Evolutionary conservation across 2,797 vertebrate species (phyloP), one percentile per base, ranked within the genome.

Genomic region (Menidia menidia): DNA sequence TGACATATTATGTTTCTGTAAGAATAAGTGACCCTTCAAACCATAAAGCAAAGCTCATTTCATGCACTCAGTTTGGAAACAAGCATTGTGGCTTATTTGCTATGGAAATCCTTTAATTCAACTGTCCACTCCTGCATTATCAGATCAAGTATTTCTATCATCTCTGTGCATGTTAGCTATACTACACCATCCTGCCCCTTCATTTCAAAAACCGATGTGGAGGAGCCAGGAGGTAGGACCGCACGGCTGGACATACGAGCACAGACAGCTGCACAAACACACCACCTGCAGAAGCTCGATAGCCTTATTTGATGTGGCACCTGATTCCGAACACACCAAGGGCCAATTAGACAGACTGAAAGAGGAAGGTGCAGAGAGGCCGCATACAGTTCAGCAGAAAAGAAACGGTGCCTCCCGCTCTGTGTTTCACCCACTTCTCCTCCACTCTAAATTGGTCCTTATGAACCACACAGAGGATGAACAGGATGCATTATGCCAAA

Each of bases 271-370:
- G 41, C 48, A 67, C 63, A 64, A 68, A 56, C 45, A 54, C 62
- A 4, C 35, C 47, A 59, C 61, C 75, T 85, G 73, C 73, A 78
- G 64, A 77, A 65, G 48, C 60, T 55, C 78, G 71, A 84, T 76
- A 82, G 77, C 65, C 61, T 87, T 78, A 85, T 85, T 85, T 84
- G 77, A 86, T 85, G 83, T 82, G 86, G 83, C 87, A 81, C 68
- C 68, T 81, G 88, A 89, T 89, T 88, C 69, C 84, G 83, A 82
- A 76, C 78, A 75, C 75, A 82, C 64, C 11, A 35, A 82, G 73
- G 63, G 56, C 42, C 87, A 87, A 89, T 85, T 75, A 80, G 64
- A 78, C 60, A 60, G 62, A 43, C 57, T 77, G 60, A 75, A 74
- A 77, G 74, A 71, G 65, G 57, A 48, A 57, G 32, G 31, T 64